Base-by-base conservation (phyloP, 2,888 invertebrate species). In the Hypselothyrea guttata region DNA sequence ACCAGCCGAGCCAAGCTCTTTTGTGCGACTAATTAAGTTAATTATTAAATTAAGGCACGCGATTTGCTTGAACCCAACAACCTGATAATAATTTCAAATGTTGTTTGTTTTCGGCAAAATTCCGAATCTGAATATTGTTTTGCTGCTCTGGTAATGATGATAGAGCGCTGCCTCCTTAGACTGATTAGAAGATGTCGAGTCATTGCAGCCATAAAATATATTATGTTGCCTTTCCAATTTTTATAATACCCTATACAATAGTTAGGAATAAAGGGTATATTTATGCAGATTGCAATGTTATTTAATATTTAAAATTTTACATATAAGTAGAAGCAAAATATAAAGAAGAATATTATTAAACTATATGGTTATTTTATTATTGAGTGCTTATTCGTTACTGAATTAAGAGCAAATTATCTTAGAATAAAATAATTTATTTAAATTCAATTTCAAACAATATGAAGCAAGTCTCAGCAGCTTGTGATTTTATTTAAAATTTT, bases 41-140 rank as follows among this genome's bases (percentile, higher is more conserved):
- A 81, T 84, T 78, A 66, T 66, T 67, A 77, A 64, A 71, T 71
- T 46, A 53, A 81, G 74, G 82, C 84, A 78, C 77, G 78, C 82
- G 78, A 78, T 77, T 77, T 66, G 59, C 58, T 56, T 60, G 71
- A 57, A 51, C 66, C 38, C 73, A 77, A 64, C 76, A 70, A 60
- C 47, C 67, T 83, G 82, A 81, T 84, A 74, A 84, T 77, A 59
- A 28, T 27, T 69, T 69, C 59, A 48, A 44, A 62, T 61, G 44
- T 61, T 66, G 37, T 45, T 60, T 59, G 47, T 56, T 70, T 75
- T 55, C 38, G 34, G 46, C 51, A 22, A 62, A 60, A 69, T 63
- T 72, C 38, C 33, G 45, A 69, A 65, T 72, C 38, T 35, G 45
- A 82, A 63, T 72, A 55, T 61, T 76, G 49, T 68, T 60, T 65